Evolutionary conservation across 2,888 invertebrate species (phyloP), one percentile per base, ranked within the genome.

Genomic region (Nephrotoma flavescens): DNA sequence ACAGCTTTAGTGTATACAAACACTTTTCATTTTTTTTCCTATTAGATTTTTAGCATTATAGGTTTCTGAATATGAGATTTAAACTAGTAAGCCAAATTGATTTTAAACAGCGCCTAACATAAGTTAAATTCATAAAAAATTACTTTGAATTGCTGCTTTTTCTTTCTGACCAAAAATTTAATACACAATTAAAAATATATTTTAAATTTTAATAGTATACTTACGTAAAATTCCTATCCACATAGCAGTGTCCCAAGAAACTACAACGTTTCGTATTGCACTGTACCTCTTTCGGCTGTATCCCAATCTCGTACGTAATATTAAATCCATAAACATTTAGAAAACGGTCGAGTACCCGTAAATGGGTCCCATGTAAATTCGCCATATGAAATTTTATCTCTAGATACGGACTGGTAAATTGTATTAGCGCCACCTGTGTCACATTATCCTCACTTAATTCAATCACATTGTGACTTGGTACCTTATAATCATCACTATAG

Each of bases 271-370:
- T 93, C 87, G 96, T 95, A 88, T 96, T 96, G 91, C 97, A 97
- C 41, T 95, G 94, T 85, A 93, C 92, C 0, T 91, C 89, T 88
- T 94, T 93, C 6, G 91, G 89, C 11, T 12, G 41, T n/a, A 93
- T 91, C 86, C 93, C 93, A 88, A 97, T 95, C 90, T 97, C 96
- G 90, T 97, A 98, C 42, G 97, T 98, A 89, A 97, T 95, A 92
- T 98, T 98, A 92, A 98, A 97, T 12, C 98, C 98, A 90, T 96
- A 97, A 71, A 97, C 96, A 88, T 97, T 95, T 87, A 97, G 92
- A 44, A 97, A 93, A 87, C 95, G 94, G 90, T 96, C 94, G 88
- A 97, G 92, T 0, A 97, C 97, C 5, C 98, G 93, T 87, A 97
- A 92, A 92, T 98, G 97, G 44, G 96, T 95, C 7, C 96, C 96